Evolutionary conservation across 2,797 vertebrate species (phyloP), one percentile per base, ranked within the genome.

Genomic region (Falco berigora): DNA sequence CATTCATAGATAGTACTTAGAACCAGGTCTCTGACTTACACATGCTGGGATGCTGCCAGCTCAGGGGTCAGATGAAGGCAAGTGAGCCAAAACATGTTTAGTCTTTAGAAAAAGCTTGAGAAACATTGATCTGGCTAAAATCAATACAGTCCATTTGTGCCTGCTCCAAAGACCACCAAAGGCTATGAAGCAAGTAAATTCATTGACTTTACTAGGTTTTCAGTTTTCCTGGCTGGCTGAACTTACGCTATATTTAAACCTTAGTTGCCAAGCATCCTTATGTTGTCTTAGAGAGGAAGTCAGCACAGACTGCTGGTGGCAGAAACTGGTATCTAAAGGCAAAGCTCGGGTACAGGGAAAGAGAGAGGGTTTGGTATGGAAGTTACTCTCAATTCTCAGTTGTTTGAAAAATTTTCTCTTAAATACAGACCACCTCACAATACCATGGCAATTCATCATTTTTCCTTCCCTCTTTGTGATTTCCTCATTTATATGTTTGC

Each of bases 401-500:
- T 32, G 8, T 87, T 83, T 82, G 49, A 85, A 89, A 59, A 75
- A 49, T 25, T 91, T 52, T 90, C 25, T 58, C 56, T 66, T 64
- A 79, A 84, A 42, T 77, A 62, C 47, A 74, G n/a, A 53, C 14
- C 0, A 0, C 38, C 80, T 94, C 83, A 74, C n/a, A 69, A 27
- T 42, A 53, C 38, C 30, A 15, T 76, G 30, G 32, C 3, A 8
- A 73, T 72, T 59, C 32, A 72, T 72, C 2, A 2, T 47, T 92
- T 92, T 88, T 75, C 59, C 58, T 78, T 72, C 49, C 63, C 40
- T 81, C 58, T 72, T 71, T 90, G 92, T 52, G 76, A 76, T 91
- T 92, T 94, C 50, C 42, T 93, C 74, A 55, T 88, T 72, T 86
- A 49, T 55, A 32, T 76, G 77, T 93, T 96, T 97, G 94, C 78